phyloP scores from a whole-genome alignment of 2,888 invertebrate species.

The Caenorhabditis angaria region DNA sequence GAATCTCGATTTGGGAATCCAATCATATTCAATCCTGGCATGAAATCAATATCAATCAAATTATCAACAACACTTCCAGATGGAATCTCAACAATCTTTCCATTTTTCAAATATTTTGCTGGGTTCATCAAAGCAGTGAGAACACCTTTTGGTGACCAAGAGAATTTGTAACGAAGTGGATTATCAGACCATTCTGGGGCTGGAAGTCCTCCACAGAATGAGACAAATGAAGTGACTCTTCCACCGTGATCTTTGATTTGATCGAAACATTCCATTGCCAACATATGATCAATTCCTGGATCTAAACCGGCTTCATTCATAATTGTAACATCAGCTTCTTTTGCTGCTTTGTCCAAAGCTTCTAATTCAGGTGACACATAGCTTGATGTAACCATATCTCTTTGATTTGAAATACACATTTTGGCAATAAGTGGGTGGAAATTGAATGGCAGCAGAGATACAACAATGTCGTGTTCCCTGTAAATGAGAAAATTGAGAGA shows the following conservation, averaged over 20 bases:
- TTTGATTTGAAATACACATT: slow-evolving; percentile 85
- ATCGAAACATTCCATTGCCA: slow-evolving; percentile 96
- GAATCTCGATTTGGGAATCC: slow-evolving; percentile 97
- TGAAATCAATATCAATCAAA: slow-evolving; percentile 83
- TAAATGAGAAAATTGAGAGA: slow-evolving; percentile 5
- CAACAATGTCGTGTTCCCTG: slow-evolving; percentile 76
- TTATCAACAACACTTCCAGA: slow-evolving; percentile 88
- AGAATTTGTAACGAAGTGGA: slow-evolving; percentile 84
- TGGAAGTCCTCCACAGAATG: slow-evolving; percentile 95
- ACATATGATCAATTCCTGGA: slow-evolving; percentile 96
- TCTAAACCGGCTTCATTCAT: slow-evolving; percentile 96
- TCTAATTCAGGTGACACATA: slow-evolving; percentile 88
- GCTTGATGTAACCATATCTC: slow-evolving; percentile 95
- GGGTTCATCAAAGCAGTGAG: slow-evolving; percentile 87
- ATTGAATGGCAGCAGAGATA: slow-evolving; percentile 86
- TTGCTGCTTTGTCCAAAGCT: slow-evolving; percentile 77
- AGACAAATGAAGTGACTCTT: slow-evolving; percentile 89
- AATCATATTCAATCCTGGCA: slow-evolving; percentile 92
- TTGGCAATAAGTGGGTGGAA: slow-evolving; percentile 86
- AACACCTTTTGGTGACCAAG: slow-evolving; percentile 95
- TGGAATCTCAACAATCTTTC: slow-evolving; percentile 83
- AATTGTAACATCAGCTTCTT: slow-evolving; percentile 88
- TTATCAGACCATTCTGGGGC: slow-evolving; percentile 95
- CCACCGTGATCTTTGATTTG: slow-evolving; percentile 86
- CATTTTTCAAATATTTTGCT: slow-evolving; percentile 86